phyloP scores from a whole-genome alignment of 2,888 invertebrate species.

The Stenoptilia bipunctidactyla region DNA sequence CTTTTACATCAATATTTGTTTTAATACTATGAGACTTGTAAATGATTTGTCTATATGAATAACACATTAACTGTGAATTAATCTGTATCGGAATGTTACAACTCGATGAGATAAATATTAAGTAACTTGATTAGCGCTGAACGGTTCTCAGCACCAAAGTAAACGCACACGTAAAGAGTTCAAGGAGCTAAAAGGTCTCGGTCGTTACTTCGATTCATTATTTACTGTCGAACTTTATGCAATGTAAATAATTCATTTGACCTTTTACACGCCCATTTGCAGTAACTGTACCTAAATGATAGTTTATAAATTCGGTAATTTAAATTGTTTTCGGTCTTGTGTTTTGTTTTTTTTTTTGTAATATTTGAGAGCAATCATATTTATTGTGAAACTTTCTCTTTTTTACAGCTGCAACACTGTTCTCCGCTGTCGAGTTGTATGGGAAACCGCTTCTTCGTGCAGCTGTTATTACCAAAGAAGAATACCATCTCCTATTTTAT shows the following conservation, averaged over 20 bases:
- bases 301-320: background rate
- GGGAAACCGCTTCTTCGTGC: constrained; percentile 71
- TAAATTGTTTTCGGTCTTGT: too few relatives aligned
- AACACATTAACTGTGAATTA: too few relatives aligned
- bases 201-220: constrained; percentile 23
- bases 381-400: constrained; percentile 25
- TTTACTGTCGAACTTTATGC: constrained; percentile 32
- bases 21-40: too few relatives aligned
- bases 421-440: constrained; percentile 74
- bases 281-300: background rate
- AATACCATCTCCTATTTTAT: constrained; percentile 67
- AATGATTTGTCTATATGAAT: too few relatives aligned
- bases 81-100: too few relatives aligned
- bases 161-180: constrained; percentile 18
- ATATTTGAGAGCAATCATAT: background rate
- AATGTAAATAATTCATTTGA: constrained; percentile 35
- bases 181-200: constrained; percentile 35
- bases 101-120: constrained; percentile 1
- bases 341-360: background rate
- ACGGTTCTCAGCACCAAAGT: constrained; percentile 10
- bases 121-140: constrained; percentile 10
- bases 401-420: constrained; percentile 65
- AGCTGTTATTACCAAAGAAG: constrained; percentile 60
- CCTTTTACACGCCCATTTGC: constrained; percentile 2
- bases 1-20: too few relatives aligned